Evolutionary conservation across 2,888 invertebrate genomes (phyloP), one percentile per base, ranked within the genome.

Genomic region (Limnephilus lunatus): DNA sequence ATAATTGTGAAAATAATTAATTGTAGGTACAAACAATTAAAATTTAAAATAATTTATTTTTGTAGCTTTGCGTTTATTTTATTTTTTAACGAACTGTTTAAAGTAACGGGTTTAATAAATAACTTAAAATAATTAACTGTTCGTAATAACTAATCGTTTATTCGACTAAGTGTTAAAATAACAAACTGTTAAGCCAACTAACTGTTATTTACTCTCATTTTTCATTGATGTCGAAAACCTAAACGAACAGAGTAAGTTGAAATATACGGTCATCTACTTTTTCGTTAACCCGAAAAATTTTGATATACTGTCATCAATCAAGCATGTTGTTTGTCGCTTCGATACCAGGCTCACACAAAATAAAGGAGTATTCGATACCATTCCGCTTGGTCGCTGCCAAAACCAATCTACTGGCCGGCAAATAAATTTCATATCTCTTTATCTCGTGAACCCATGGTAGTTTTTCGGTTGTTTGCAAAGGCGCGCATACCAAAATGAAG

Each of bases 381-480:
- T 93, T 93, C 92, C 92, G 91, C 88, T 81, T 80, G 89, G 89
- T 86, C 90, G 89, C 83, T 53, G 85, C 92, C 88, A 91, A 92
- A 92, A 93, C 92, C 92, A 91, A 91, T 92, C 90, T 90, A 85
- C 83, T 90, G 90, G 90, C 90, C 93, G 92, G 89, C 91, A 91
- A 92, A 93, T 93, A 92, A 92, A 93, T 92, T 92, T 92, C 92
- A 93, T 93, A 92, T 92, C 91, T 93, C 81, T 83, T 44, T 81
- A 90, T 92, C 53, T 93, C 83, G 0, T 83, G 83, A 7, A 4
- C 31, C 32, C 32, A 32, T 83, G 83, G 83, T 83, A 31, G 83
- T 83, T 32, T 82, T 83, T 83, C 35, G 35, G 83, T 31, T 31
- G 32, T 35, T 32, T 32, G 83, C 31, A 7, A 35, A 19, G 83